phyloP scores from a whole-genome alignment of 2,888 invertebrate genomes.

The Mechanitis mazaeus region DNA sequence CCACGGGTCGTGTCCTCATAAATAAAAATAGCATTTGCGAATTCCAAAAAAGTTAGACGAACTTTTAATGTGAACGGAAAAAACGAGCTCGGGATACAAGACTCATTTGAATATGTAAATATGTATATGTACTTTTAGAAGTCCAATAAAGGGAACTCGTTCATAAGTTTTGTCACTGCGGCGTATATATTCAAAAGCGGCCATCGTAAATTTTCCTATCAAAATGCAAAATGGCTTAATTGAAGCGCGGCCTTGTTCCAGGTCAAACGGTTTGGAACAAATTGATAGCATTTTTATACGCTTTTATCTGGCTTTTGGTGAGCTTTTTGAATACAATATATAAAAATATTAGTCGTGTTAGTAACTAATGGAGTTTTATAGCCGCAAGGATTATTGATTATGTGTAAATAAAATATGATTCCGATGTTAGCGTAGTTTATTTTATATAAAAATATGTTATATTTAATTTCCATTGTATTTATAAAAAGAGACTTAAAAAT shows the following conservation, averaged over 20 bases:
- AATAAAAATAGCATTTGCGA: constrained; percentile 19
- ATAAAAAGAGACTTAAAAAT: too few species aligned
- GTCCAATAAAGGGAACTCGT: constrained; percentile 23
- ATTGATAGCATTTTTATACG: constrained; percentile 66
- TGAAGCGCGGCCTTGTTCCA: constrained; percentile 72
- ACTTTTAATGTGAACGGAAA: constrained; percentile 27
- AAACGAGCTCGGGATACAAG: constrained; percentile 22
- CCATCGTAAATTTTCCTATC: constrained; percentile 72
- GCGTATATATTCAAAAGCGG: constrained; percentile 59
- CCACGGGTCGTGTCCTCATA: constrained; percentile 7
- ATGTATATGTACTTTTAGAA: constrained; percentile 26
- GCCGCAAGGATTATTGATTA: constrained; percentile 1
- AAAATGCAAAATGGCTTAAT: constrained; percentile 76
- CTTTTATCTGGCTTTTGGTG: constrained; percentile 52
- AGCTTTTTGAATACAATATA: constrained; percentile 22
- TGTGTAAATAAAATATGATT: not conserved
- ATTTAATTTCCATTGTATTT: too few species aligned
- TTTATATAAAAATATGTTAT: not conserved
- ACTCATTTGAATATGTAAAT: constrained; percentile 27
- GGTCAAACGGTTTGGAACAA: constrained; percentile 69
- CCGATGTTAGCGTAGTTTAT: not conserved
- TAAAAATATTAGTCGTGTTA: constrained; percentile 17
- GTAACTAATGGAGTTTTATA: constrained; percentile 10
- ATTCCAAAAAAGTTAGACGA: constrained; percentile 23
- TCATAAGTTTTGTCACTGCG: constrained; percentile 43